phyloP scores from a whole-genome alignment of 1,140 invertebrate genomes.

The Elysia chlorotica region DNA sequence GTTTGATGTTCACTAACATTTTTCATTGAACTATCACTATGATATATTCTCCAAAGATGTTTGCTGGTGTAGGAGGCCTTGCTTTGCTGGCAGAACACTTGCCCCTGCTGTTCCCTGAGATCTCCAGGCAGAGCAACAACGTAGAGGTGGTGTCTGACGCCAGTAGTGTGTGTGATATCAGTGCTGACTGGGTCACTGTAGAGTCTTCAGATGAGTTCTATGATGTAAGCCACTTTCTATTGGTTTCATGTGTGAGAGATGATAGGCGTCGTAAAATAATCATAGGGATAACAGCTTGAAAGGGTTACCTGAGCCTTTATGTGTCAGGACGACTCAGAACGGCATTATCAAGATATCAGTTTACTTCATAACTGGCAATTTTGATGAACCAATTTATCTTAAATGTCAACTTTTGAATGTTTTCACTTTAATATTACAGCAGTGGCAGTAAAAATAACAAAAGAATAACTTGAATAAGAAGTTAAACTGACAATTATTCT shows the following conservation, averaged over 20 bases:
- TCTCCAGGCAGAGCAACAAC: slow-evolving; percentile 58
- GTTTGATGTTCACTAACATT: no score
- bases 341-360: no score
- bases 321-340: background rate
- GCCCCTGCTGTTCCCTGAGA: slow-evolving; percentile 83
- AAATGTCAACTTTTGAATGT: no score
- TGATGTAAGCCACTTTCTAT: slow-evolving; percentile 63
- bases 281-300: no score
- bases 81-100: slow-evolving; percentile 84
- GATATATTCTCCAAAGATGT: slow-evolving; percentile 67
- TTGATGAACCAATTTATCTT: no score
- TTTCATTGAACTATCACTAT: background rate
- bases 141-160: slow-evolving; percentile 37
- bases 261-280: no score
- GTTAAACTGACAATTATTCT: no score
- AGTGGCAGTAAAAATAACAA: no score
- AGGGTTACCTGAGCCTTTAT: background rate
- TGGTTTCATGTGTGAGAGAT: no score
- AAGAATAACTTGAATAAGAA: no score
- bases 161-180: slow-evolving; percentile 40
- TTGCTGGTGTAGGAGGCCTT: slow-evolving; percentile 84
- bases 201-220: slow-evolving; percentile 73
- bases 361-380: no score
- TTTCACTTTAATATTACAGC: no score
- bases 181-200: slow-evolving; percentile 80